Percentiles rank a stretch among this genome's conserved stretches.
These are phyloP conservation scores for Ectropis grisescens DNA, from an alignment of 1,140 invertebrate genomes.

Conservation along the genomic window DNA sequence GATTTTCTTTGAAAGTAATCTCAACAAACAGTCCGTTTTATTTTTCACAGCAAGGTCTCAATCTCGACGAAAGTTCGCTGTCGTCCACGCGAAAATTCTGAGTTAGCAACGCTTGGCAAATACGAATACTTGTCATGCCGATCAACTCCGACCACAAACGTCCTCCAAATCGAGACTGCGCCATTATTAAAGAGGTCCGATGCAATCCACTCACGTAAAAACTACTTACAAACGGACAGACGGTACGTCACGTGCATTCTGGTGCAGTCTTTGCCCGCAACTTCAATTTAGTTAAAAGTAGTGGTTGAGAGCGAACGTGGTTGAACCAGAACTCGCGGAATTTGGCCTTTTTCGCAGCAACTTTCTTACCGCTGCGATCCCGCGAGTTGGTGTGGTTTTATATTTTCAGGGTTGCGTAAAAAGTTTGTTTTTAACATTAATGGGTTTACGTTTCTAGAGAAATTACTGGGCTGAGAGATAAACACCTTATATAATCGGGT, in stretches of 20 bases:
- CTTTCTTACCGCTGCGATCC: too few species aligned
- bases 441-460: too few species aligned
- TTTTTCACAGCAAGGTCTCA: too few species aligned
- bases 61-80: too few species aligned
- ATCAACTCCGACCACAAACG: constrained; percentile 15
- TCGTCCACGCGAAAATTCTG: too few species aligned
- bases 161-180: constrained; percentile 22
- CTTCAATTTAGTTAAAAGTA: constrained; percentile 65
- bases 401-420: too few species aligned
- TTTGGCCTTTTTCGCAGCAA: constrained; percentile 24
- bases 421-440: too few species aligned
- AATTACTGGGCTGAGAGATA: too few species aligned
- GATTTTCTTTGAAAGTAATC: too few species aligned
- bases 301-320: constrained; percentile 37
- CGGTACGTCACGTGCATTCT: constrained; percentile 41
- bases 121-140: constrained; percentile 28
- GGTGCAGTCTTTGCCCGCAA: constrained; percentile 35
- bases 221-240: constrained; percentile 30
- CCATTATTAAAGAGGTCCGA: constrained; percentile 25
- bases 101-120: constrained; percentile 3
- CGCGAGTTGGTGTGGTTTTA: too few species aligned
- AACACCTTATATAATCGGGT: too few species aligned
- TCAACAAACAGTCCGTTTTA: too few species aligned
- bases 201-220: constrained; percentile 48
- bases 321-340: constrained; percentile 30